Evolutionary conservation across 1,140 invertebrate species (phyloP), one percentile per base, ranked within the genome.

Genomic region (Diachasma alloeum): DNA sequence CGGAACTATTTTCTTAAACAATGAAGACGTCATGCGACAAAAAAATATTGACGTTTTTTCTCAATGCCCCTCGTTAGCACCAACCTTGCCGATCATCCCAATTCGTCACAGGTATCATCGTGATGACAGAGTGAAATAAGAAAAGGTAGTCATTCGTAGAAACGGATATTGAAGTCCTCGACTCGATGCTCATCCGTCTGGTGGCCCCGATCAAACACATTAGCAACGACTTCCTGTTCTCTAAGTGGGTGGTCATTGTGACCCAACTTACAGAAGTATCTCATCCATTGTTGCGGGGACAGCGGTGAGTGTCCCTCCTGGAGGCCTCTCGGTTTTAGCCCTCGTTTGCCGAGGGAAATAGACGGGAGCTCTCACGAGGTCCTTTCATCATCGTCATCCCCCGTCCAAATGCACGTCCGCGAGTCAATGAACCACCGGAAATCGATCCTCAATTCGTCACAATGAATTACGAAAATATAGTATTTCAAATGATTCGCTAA

Each of bases 131-230:
- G 59, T n/a, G 24, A 63, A n/a, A 36, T 70, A 72, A 72, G 24
- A 72, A 70, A 70, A 70, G 17, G 68, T 53, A 70, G 19, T 44
- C 17, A 76, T 76, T 22, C 4, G 36, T 71, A 44, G 48, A 63
- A 76, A 71, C 68, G 74, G 74, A 76, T 74, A 79, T 76, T 79
- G 67, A 31, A 63, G 74, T 76, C 26, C 39, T 72, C 72, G 37
- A 71, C 36, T 48, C 59, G 44, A 73, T 70, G 59, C 74, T 48
- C 42, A 66, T 22, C 66, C 59, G 71, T 66, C 71, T 75, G 37
- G 70, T 76, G 39, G 48, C 70, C 82, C 80, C 82, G 81, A 82
- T 83, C 86, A 87, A 87, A 87, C 85, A 87, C 86, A 87, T 87
- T 87, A 86, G 81, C 75, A 75, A 69, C 73, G 69, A 81, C 84